phyloP scores from a whole-genome alignment of 2,888 invertebrate genomes.

The Apodemia zela region DNA sequence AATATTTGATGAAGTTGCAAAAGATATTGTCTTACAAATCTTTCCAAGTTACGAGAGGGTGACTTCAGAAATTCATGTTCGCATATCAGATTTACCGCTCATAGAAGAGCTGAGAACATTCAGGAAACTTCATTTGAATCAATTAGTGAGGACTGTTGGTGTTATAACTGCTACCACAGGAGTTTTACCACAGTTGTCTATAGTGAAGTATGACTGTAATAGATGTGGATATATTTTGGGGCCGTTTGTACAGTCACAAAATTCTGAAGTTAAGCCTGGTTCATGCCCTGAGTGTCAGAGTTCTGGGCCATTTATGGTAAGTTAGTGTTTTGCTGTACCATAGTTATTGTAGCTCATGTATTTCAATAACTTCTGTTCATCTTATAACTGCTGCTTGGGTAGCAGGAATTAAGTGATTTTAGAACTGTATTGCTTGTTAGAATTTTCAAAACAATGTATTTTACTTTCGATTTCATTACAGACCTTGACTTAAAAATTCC shows the following conservation, averaged over 20 bases:
- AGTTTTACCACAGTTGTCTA: constrained; percentile 95
- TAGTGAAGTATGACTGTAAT: constrained; percentile 98
- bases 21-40: constrained; percentile 93
- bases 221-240: constrained; percentile 97
- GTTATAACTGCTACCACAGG: constrained; percentile 98
- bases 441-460: too few species aligned
- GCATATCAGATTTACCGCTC: constrained; percentile 96
- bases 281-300: constrained; percentile 99
- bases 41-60: constrained; percentile 98
- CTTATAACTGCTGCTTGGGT: too few species aligned
- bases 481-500: too few species aligned
- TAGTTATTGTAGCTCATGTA: too few species aligned
- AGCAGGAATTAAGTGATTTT: too few species aligned
- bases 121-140: constrained; percentile 93
- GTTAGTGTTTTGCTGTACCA: constrained; percentile 29
- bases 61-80: constrained; percentile 94
- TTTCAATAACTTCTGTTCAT: too few species aligned
- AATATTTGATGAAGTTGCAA: constrained; percentile 97
- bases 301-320: constrained; percentile 94
- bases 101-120: constrained; percentile 97
- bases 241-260: constrained; percentile 96
- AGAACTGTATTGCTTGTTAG: too few species aligned
- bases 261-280: constrained; percentile 96
- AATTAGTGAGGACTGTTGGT: constrained; percentile 91
- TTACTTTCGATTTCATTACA: too few species aligned